Base-by-base conservation (phyloP, 2,888 invertebrate species). In the Spisula solida region DNA sequence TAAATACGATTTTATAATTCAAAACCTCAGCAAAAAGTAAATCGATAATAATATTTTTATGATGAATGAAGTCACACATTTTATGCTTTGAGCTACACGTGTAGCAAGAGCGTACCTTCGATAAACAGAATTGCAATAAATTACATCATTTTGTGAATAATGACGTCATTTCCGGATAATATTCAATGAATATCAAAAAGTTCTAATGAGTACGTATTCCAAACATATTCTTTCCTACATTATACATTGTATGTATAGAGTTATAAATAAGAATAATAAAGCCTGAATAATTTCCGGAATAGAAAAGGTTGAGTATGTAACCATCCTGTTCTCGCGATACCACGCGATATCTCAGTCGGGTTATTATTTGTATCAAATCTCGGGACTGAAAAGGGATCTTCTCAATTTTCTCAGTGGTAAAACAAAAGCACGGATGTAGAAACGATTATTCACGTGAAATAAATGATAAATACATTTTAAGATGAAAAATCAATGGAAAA, bases 401-500 rank as follows among this genome's bases (percentile, higher is more conserved):
- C 82, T 82, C 66, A 60, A 29, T 66, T 83, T 83, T n/a, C 75
- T 14, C n/a, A 55, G 18, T 81, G 80, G 55, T 85, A 88, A 79
- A 86, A 78, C 86, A 83, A 86, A 85, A 34, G 55, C 85, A 81
- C 66, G 81, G 70, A 88, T 66, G 70, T 82, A 85, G 78, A 80
- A 84, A 81, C 75, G 25, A 89, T 91, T 91, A 91, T 88, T 91
- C 89, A 84, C 60, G 85, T 75, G 83, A 81, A 85, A 88, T 83
- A 89, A 91, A 88, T 88, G 84, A 88, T 88, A 88, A 84, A 88
- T 88, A 29, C 66, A 41, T 20, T 86, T 82, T 29, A 41, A 51
- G 82, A 85, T 90, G 85, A 88, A 89, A 88, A 91, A 91, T 91
- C 89, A 29, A 91, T 91, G 86, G 56, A 31, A 89, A 89, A 91